phyloP scores from a whole-genome alignment of 1,140 invertebrate genomes.

The Melipona quadrifasciata region DNA sequence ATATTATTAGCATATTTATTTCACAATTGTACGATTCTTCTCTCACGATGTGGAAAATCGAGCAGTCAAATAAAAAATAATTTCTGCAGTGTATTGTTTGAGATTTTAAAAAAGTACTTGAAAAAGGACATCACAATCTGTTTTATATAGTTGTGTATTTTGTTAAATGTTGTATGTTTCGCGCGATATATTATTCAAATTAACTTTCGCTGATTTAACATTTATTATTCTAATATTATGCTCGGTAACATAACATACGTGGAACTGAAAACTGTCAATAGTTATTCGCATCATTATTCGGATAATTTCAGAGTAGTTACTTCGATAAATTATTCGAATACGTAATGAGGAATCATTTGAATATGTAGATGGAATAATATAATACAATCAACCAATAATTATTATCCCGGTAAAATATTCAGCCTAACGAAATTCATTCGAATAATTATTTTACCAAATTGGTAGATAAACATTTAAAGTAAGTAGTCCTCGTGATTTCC shows the following conservation, averaged over 20 bases:
- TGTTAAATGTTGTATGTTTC: not conserved
- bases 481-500: not conserved
- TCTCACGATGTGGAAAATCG: too few relatives aligned
- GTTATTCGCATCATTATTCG: conserved; percentile 1
- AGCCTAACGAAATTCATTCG: not conserved
- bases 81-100: too few relatives aligned
- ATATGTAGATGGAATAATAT: conserved; percentile 8
- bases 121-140: not conserved
- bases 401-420: not conserved
- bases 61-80: too few relatives aligned
- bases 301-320: conserved; percentile 7
- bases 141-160: not conserved
- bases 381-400: conserved; percentile 6
- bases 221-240: not conserved
- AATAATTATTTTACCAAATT: not conserved
- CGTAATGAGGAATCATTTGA: not conserved
- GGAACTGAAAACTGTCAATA: conserved; percentile 2
- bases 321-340: conserved; percentile 12
- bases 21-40: too few relatives aligned
- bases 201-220: not conserved
- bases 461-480: not conserved
- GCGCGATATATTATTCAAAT: not conserved
- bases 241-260: not conserved
- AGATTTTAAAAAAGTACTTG: not conserved
- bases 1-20: too few relatives aligned